A percentile compares a stretch with the other conserved stretches of the same genome.
phyloP scores from a whole-genome alignment of 2,888 invertebrate genomes.

The Scaptomyza parva region DNA sequence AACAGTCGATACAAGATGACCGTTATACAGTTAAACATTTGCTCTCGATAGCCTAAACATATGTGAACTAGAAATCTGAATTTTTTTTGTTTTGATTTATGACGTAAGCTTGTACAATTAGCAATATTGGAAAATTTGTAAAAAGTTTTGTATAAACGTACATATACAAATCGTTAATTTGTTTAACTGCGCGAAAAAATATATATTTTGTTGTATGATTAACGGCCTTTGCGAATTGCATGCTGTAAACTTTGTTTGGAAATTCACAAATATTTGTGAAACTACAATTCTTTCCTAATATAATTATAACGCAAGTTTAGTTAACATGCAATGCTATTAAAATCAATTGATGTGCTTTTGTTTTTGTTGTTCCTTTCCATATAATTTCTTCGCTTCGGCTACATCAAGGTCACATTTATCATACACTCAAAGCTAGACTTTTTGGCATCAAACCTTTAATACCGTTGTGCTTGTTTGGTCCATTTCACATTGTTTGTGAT shows the following conservation, averaged over 20 bases:
- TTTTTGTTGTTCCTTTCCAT: no score
- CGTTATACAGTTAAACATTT: neutral
- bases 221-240: neutral
- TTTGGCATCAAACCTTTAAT: neutral
- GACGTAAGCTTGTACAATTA: constrained; percentile 1
- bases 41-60: neutral
- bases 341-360: no score
- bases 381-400: neutral
- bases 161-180: neutral
- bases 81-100: neutral
- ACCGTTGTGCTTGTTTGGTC: neutral
- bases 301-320: no score
- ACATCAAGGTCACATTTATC: neutral
- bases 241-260: neutral
- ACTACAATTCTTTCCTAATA: neutral
- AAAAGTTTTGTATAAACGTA: neutral
- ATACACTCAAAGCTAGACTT: neutral
- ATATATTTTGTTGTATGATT: neutral
- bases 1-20: neutral
- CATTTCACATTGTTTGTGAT: neutral
- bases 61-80: neutral
- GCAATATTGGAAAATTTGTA: neutral
- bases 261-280: neutral
- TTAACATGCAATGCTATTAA: no score
- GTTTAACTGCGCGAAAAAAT: neutral